Base-by-base conservation (phyloP, 2,797 vertebrate species). In the Galagoides demidoff region DNA sequence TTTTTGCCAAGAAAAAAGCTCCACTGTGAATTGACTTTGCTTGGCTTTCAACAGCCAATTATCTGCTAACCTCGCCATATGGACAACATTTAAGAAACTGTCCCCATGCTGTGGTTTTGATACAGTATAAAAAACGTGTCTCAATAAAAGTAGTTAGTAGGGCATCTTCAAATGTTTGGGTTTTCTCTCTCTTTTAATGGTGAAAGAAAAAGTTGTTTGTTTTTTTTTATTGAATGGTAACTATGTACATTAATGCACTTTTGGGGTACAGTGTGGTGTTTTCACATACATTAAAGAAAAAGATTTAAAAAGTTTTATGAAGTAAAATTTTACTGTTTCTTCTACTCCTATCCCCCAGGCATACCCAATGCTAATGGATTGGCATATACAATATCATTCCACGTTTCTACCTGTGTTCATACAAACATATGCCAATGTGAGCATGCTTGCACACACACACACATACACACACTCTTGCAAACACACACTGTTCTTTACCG, bases 21-120 rank as follows among this genome's bases (percentile, higher is more conserved):
- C 7, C 22, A 19, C 7, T 39, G 19, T 27, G 7, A 90, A 85
- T 39, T 68, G 81, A 73, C 19, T 91, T 43, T 82, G 23, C 27
- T 8, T 85, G 16, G 11, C 73, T 92, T 85, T 88, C 34, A 73
- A 27, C 5, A 68, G 39, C 31, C 81, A 95, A 87, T 92, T 90
- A 81, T 95, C 61, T 82, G 11, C 55, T 68, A 87, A 95, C 25
- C 2, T 89, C 61, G 25, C 29, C 23, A 10, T n/a, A 59, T 25
- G 93, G 5, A 81, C 13, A n/a, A 20, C 55, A 22, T 59, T 70
- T 61, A 64, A 85, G 45, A 90, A 88, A 95, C 78, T 88, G 82
- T 73, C 82, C 31, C 11, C 85, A 63, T 43, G 71, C 59, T 68
- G 77, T 86, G 59, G 4, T 78, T 88, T 90, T 92, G 61, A 95